These are phyloP conservation scores for Scaptodrosophila latifasciaeformis DNA, from an alignment of 2,888 invertebrate species.

Conservation along the genomic window DNA sequence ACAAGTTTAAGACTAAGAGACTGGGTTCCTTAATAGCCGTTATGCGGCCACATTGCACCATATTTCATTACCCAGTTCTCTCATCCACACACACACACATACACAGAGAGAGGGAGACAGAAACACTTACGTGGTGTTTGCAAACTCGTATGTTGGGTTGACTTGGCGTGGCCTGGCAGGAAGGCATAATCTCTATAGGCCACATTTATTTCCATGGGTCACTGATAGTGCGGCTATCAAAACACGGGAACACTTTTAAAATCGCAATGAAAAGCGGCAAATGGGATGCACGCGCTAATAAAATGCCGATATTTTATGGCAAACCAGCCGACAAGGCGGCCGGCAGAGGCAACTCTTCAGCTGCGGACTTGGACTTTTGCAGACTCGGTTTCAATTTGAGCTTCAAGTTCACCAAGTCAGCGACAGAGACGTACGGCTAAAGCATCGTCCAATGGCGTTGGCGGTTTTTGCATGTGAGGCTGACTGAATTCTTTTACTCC, in stretches of 20 bases:
- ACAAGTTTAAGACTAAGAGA: conserved; percentile 35
- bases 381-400: too few relatives aligned
- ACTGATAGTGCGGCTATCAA: conserved; percentile 71
- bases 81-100: conserved; percentile 1
- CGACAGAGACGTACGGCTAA: not conserved
- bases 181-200: conserved; percentile 70
- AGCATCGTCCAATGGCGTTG: not conserved
- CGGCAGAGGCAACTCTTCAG: not conserved
- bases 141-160: not conserved
- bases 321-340: conserved; percentile 13
- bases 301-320: conserved; percentile 69
- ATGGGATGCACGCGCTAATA: conserved; percentile 69
- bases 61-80: conserved; percentile 54
- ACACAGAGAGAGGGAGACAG: too few relatives aligned
- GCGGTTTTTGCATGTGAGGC: conserved; percentile 50
- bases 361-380: too few relatives aligned
- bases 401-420: too few relatives aligned
- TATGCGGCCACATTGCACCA: conserved; percentile 61
- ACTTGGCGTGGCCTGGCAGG: conserved; percentile 19
- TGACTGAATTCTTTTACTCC: too few relatives aligned
- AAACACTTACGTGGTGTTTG: not conserved
- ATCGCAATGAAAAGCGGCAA: conserved; percentile 70
- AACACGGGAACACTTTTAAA: conserved; percentile 72
- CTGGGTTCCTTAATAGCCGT: conserved; percentile 65
- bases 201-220: conserved; percentile 72